A percentile compares a stretch with the other conserved stretches of the same genome.
Evolutionary conservation across 2,113 vertebrate genomes (phyloP).

Genomic region (Heterotis niloticus): DNA sequence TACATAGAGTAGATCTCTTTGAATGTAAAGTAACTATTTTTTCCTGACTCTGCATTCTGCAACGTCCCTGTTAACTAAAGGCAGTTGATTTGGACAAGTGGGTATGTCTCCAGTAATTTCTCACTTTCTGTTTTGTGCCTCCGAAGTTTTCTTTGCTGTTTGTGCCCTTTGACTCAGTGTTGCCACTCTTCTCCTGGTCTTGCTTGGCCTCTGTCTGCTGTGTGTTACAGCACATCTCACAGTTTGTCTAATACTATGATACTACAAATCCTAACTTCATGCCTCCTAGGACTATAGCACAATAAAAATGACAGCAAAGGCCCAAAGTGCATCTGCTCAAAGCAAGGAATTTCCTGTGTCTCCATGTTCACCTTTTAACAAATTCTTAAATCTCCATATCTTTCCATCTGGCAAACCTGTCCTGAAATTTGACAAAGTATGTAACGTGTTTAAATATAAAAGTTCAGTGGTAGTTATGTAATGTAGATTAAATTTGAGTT

Average conservation of each 20-base stretch:
- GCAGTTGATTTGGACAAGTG: slow-evolving; percentile 75
- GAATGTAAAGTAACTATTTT: slow-evolving; percentile 24
- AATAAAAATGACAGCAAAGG: too few relatives aligned
- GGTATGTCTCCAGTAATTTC: slow-evolving; percentile 52
- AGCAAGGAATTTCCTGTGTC: too few relatives aligned
- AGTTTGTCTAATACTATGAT: neutral
- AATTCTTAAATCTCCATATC: too few relatives aligned
- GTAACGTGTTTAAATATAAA: too few relatives aligned
- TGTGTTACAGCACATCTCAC: neutral
- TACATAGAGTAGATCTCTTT: neutral
- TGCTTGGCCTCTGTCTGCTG: neutral
- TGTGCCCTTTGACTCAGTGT: slow-evolving; percentile 7
- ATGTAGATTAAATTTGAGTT: too few relatives aligned
- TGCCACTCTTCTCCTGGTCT: neutral
- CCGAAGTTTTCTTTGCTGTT: neutral
- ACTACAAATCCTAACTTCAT: neutral
- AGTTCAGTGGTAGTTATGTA: too few relatives aligned
- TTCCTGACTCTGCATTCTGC: slow-evolving; percentile 15
- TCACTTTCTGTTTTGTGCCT: neutral
- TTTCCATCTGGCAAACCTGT: too few relatives aligned
- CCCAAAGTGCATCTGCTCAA: neutral
- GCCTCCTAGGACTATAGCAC: too few relatives aligned
- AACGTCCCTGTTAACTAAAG: slow-evolving; percentile 39
- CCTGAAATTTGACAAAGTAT: too few relatives aligned
- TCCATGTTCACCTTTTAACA: too few relatives aligned